A percentile compares a stretch with the other conserved stretches of the same genome.
These are phyloP conservation scores for human DNA, from an alignment of 2,113 vertebrate genomes.

Conservation along the genomic window GRCh38 chr5:123643001-123643500, in stretches of 20 bases:
- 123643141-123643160: not conserved
- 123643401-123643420: not conserved
- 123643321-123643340: not conserved
- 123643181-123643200: not conserved
- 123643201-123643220: not conserved
- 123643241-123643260: not conserved
- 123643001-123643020: not conserved
- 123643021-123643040: not conserved
- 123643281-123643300: not conserved
- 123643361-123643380: not conserved
- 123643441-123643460: not conserved
- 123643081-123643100: not conserved
- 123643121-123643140: constrained; percentile 13
- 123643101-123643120: constrained; percentile 14
- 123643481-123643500: not conserved
- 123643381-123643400: not conserved
- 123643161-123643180: not conserved
- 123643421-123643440: not conserved
- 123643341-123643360: not conserved
- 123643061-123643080: not conserved
- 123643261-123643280: not conserved
- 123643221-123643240: not conserved
- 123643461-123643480: not conserved
- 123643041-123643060: not conserved
- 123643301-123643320: not conserved